Evolutionary conservation across 2,888 invertebrate species (phyloP).

Genomic region (Drosophila demipolita): DNA sequence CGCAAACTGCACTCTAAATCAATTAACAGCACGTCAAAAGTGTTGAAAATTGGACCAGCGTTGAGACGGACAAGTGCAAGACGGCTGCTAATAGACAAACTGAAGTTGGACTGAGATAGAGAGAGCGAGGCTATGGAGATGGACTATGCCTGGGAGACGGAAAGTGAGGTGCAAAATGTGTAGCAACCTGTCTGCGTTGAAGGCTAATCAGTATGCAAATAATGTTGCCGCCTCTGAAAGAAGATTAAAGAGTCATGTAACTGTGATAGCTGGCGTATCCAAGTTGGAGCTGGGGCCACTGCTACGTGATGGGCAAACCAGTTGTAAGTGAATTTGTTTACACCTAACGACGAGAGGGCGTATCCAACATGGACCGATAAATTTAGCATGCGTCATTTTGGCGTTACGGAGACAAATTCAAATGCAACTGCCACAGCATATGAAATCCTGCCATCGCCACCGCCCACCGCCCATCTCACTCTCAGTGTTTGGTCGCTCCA

Average conservation of each 20-base stretch:
- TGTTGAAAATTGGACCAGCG: slow-evolving; percentile 79
- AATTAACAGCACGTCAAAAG: slow-evolving; percentile 81
- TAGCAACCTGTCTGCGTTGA: slow-evolving; percentile 68
- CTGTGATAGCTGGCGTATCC: slow-evolving; percentile 63
- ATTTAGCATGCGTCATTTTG: slow-evolving; percentile 69
- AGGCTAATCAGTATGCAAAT: slow-evolving; percentile 82
- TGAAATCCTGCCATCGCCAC: not conserved
- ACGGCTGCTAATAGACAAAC: slow-evolving; percentile 57
- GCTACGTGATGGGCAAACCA: slow-evolving; percentile 65
- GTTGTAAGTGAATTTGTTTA: slow-evolving; percentile 82
- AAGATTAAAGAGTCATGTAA: slow-evolving; percentile 73
- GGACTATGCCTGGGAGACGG: slow-evolving; percentile 16
- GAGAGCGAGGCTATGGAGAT: slow-evolving; percentile 13
- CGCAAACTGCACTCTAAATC: slow-evolving; percentile 73
- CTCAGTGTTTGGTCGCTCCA: slow-evolving; percentile 59
- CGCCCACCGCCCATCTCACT: not conserved
- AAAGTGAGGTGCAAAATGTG: slow-evolving; percentile 53
- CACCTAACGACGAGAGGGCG: slow-evolving; percentile 72
- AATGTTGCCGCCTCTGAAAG: slow-evolving; percentile 74
- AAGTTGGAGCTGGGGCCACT: slow-evolving; percentile 8
- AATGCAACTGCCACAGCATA: not conserved
- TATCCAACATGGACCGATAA: slow-evolving; percentile 60
- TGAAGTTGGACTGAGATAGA: not conserved
- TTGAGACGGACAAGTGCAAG: slow-evolving; percentile 40
- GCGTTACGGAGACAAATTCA: not conserved